A percentile compares a stretch with the other conserved stretches of the same genome.
Evolutionary conservation across 2,888 invertebrate species (phyloP).

Genomic region (Dascillus cervinus): DNA sequence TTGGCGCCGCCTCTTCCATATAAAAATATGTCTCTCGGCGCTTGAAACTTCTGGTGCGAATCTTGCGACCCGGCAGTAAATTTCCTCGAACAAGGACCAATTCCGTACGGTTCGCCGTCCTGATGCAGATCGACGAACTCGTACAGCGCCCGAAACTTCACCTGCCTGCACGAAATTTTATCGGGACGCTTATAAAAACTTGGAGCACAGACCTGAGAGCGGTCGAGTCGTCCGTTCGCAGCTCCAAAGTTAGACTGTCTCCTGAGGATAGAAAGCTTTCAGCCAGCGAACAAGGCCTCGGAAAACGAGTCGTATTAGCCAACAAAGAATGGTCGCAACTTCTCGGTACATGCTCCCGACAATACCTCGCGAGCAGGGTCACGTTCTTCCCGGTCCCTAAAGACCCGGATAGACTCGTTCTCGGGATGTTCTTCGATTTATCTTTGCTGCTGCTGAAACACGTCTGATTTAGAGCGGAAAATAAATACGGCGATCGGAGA

Average conservation of each 20-base stretch:
- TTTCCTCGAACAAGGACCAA: conserved; percentile 66
- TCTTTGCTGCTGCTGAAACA: conserved; percentile 32
- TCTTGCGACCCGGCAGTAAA: conserved; percentile 59
- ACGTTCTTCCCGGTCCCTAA: conserved; percentile 56
- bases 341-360: conserved; percentile 71
- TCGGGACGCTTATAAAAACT: no score
- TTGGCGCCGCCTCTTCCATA: conserved; percentile 78
- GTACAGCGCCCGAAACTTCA: conserved; percentile 77
- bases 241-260: conserved; percentile 71
- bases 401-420: conserved; percentile 36
- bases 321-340: conserved; percentile 78
- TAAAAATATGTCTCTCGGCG: conserved; percentile 75
- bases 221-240: conserved; percentile 74
- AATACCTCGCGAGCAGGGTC: conserved; percentile 72
- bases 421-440: conserved; percentile 27
- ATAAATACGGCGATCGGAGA: conserved; percentile 3
- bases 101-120: conserved; percentile 72
- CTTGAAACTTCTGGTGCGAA: conserved; percentile 68
- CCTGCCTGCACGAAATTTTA: conserved; percentile 53
- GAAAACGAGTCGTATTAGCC: conserved; percentile 44
- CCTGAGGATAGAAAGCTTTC: conserved; percentile 80
- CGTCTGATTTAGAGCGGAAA: conserved; percentile 13
- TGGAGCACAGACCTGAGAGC: conserved; percentile 83
- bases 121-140: conserved; percentile 84
- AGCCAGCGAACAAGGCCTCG: conserved; percentile 65